These are phyloP conservation scores for Clarias gariepinus DNA, from an alignment of 2,113 vertebrate genomes.

Conservation along the genomic window DNA sequence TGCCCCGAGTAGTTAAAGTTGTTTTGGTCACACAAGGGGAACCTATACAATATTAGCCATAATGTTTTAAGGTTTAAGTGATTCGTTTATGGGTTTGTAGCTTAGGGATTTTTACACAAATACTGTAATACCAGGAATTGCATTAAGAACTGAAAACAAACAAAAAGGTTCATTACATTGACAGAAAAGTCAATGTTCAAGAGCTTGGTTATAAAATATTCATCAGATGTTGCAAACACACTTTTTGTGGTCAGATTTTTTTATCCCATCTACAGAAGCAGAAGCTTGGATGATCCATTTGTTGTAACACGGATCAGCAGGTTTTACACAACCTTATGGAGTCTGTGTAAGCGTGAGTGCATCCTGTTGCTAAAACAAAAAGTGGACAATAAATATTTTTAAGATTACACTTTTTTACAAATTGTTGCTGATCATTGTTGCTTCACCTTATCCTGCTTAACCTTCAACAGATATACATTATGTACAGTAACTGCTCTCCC, in stretches of 20 bases:
- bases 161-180: neutral
- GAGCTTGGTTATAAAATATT: neutral
- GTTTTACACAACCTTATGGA: neutral
- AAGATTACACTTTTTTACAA: neutral
- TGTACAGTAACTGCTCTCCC: neutral
- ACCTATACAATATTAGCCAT: no score
- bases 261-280: neutral
- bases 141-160: neutral
- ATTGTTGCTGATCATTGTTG: neutral
- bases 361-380: neutral
- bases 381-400: no score
- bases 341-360: neutral
- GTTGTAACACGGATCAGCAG: neutral
- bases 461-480: neutral
- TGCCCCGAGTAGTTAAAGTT: no score
- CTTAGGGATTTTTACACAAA: neutral
- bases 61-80: no score
- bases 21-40: no score
- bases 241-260: neutral
- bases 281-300: neutral
- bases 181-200: neutral
- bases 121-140: neutral
- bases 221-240: neutral
- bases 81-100: neutral
- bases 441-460: neutral